Evolutionary conservation across 1,140 invertebrate genomes (phyloP).

Genomic region (Drosophila pseudoananassae): DNA sequence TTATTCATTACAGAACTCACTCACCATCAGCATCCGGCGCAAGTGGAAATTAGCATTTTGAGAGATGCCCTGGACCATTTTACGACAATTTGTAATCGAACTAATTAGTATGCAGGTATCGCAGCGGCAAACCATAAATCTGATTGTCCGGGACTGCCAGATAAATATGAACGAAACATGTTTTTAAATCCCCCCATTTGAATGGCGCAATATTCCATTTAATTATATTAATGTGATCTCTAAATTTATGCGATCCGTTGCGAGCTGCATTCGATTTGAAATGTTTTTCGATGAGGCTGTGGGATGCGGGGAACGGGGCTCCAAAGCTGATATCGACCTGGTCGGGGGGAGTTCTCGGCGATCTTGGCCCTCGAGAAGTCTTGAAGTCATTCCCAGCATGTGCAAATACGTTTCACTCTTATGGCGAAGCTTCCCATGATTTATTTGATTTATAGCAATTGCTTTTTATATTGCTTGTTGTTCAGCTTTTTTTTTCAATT

Average conservation of each 20-base stretch:
- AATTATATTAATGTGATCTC: slow-evolving; percentile 4
- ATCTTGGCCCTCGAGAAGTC: slow-evolving; percentile 1
- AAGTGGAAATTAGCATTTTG: slow-evolving; percentile 23
- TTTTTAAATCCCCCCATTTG: slow-evolving; percentile 2
- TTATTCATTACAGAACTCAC: neutral
- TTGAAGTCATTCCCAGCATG: slow-evolving; percentile 12
- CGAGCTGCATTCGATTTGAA: neutral
- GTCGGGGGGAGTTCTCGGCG: neutral
- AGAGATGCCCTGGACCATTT: slow-evolving; percentile 13
- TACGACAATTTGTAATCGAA: slow-evolving; percentile 11
- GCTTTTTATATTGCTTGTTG: slow-evolving; percentile 53
- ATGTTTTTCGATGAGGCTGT: neutral
- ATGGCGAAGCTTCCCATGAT: slow-evolving; percentile 17
- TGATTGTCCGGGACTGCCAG: neutral
- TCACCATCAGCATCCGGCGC: slow-evolving; percentile 12
- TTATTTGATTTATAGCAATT: slow-evolving; percentile 74
- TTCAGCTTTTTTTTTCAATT: slow-evolving; percentile 29
- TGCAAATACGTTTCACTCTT: slow-evolving; percentile 13
- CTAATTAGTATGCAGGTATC: slow-evolving; percentile 5
- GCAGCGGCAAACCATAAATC: slow-evolving; percentile 1
- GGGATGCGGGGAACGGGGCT: neutral
- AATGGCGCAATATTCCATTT: neutral
- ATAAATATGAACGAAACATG: slow-evolving; percentile 6
- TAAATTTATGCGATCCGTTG: neutral
- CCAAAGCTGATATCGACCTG: slow-evolving; percentile 1